Conservation (phyloP, 2,888 invertebrate genomes). For the Monopis laevigella region DNA sequence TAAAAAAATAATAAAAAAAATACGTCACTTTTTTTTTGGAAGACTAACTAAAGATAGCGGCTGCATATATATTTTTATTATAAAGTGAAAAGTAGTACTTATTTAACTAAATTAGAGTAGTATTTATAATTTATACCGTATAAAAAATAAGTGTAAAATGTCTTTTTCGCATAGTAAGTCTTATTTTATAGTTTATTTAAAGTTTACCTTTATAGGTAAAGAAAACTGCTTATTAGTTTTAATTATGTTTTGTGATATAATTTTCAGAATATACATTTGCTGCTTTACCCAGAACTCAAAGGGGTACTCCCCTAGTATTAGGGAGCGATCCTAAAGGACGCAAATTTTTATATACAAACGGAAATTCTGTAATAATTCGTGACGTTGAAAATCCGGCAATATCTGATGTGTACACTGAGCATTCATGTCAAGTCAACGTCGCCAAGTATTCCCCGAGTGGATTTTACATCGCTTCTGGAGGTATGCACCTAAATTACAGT, state of each 20-base stretch:
- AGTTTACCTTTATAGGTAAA: not conserved
- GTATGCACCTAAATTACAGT: too few species aligned
- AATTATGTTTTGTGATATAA: not conserved
- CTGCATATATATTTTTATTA: conserved; percentile 45
- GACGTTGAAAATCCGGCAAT: conserved; percentile 96
- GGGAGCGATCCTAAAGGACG: conserved; percentile 97
- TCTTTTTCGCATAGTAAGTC: conserved; percentile 62
- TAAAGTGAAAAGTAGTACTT: conserved; percentile 46
- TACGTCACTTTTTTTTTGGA: conserved; percentile 48
- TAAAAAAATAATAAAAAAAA: conserved; percentile 28
- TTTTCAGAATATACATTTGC: conserved; percentile 86
- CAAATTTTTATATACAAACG: conserved; percentile 96
- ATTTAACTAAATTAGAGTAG: conserved; percentile 34
- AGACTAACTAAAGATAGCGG: conserved; percentile 41
- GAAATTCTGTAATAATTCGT: conserved; percentile 96
- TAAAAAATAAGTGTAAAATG: conserved; percentile 42
- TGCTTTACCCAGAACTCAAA: conserved; percentile 91
- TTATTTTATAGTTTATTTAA: conserved; percentile 19
- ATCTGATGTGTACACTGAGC: conserved; percentile 96
- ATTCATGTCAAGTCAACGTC: conserved; percentile 93
- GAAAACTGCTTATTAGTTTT: not conserved
- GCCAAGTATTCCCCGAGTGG: conserved; percentile 99
- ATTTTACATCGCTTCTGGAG: conserved; percentile 98
- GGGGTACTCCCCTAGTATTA: conserved; percentile 94
- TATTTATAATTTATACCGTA: conserved; percentile 27